These are phyloP conservation scores for Patiria pectinifera DNA, from an alignment of 53 echinoderm and acorn worm genomes.

Conservation along the genomic window DNA sequence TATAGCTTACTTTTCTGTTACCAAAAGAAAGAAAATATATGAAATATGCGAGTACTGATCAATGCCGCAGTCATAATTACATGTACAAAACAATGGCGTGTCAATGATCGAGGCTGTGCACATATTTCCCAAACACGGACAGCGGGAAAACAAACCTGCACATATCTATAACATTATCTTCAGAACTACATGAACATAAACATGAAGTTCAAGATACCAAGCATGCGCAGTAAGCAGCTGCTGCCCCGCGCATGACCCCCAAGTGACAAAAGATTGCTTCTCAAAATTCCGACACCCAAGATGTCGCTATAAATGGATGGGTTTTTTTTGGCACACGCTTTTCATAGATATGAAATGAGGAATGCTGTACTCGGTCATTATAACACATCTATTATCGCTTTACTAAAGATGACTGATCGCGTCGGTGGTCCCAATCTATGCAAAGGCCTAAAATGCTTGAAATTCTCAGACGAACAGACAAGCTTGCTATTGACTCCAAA, in stretches of 20 bases:
- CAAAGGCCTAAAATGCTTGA: neutral
- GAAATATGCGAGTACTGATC: too few relatives aligned
- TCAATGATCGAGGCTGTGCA: too few relatives aligned
- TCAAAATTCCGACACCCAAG: neutral
- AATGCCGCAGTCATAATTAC: too few relatives aligned
- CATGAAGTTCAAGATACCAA: neutral
- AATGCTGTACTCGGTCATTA: neutral
- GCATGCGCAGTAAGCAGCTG: neutral
- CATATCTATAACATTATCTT: neutral
- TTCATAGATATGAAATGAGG: neutral
- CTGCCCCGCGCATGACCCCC: neutral
- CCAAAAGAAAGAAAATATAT: too few relatives aligned
- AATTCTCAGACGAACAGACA: neutral
- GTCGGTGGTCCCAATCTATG: neutral
- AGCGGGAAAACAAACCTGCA: neutral
- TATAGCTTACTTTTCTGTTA: too few relatives aligned
- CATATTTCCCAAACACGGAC: too few relatives aligned
- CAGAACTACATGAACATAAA: neutral
- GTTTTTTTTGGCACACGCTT: neutral
- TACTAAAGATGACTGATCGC: neutral
- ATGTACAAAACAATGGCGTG: too few relatives aligned
- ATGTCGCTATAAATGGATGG: neutral
- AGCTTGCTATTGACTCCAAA: neutral
- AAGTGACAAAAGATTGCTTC: neutral
- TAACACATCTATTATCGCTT: too few relatives aligned